Conservation (phyloP, 2,888 invertebrate genomes). For the Muscina levida region DNA sequence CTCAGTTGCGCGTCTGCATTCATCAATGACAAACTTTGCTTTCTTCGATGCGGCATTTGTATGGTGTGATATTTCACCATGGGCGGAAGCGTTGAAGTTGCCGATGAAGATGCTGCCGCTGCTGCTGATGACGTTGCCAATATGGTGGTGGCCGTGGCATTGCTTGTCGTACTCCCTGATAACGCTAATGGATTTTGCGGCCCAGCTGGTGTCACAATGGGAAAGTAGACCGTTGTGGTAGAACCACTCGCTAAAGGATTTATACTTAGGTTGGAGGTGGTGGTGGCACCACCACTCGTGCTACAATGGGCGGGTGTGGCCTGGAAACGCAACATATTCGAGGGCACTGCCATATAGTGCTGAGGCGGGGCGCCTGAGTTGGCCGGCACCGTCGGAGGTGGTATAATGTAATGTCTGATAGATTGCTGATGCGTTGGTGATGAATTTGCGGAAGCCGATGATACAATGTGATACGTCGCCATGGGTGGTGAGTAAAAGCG, state of each 20-base stretch:
- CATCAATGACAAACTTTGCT: conserved; percentile 50
- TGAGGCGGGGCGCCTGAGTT: conserved; percentile 66
- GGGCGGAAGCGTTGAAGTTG: conserved; percentile 68
- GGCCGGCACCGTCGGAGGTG: conserved; percentile 62
- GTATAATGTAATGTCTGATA: conserved; percentile 63
- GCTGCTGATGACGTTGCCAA: conserved; percentile 47
- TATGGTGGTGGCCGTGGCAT: conserved; percentile 49
- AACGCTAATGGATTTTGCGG: conserved; percentile 40
- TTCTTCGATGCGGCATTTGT: conserved; percentile 75
- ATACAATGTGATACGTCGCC: conserved; percentile 66
- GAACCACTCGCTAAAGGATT: conserved; percentile 69
- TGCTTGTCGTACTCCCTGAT: conserved; percentile 29
- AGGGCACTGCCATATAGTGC: conserved; percentile 76
- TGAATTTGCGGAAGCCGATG: conserved; percentile 65
- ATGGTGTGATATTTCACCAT: conserved; percentile 79
- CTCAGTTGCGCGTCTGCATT: conserved; percentile 70
- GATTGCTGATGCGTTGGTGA: conserved; percentile 66
- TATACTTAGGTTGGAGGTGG: conserved; percentile 61
- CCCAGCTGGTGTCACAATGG: conserved; percentile 72
- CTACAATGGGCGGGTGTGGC: conserved; percentile 66
- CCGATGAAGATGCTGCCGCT: conserved; percentile 60
- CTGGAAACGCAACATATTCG: conserved; percentile 74
- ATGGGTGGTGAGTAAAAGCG: conserved; percentile 64
- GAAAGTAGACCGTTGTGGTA: conserved; percentile 78
- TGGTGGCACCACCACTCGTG: conserved; percentile 39